phyloP scores from a whole-genome alignment of 2,888 invertebrate genomes.

The Lepidochrysops patricia region DNA sequence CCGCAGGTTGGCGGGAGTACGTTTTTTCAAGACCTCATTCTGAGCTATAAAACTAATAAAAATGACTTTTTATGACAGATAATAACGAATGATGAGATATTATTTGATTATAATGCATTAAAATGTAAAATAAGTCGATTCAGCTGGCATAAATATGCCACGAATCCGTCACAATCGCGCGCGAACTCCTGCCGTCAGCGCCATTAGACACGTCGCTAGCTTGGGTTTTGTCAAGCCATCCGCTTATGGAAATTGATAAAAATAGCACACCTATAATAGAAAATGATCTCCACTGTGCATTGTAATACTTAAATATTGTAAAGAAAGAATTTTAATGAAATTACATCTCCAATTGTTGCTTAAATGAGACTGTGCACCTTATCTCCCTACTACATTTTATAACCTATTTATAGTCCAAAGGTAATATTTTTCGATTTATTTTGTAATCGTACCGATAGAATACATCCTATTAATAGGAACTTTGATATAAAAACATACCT shows the following conservation, averaged over 20 bases:
- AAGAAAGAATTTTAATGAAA: constrained; percentile 14
- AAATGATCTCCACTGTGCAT: constrained; percentile 31
- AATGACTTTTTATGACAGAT: constrained; percentile 31
- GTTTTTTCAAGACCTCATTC: constrained; percentile 49
- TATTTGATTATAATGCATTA: constrained; percentile 33
- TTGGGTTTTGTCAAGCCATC: constrained; percentile 64
- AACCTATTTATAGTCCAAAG: constrained; percentile 57
- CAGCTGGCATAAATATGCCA: constrained; percentile 70
- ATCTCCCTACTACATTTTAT: constrained; percentile 64
- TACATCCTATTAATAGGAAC: constrained; percentile 33
- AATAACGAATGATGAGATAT: constrained; percentile 38
- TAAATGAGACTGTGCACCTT: constrained; percentile 60
- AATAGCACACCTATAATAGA: constrained; percentile 50
- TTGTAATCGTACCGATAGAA: constrained; percentile 24
- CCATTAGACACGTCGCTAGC: constrained; percentile 75
- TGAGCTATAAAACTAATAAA: constrained; percentile 29
- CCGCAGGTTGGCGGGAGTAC: constrained; percentile 68
- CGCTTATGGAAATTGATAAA: constrained; percentile 69
- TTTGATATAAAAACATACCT: constrained; percentile 49
- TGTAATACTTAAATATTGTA: constrained; percentile 10
- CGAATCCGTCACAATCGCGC: constrained; percentile 74
- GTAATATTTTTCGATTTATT: constrained; percentile 26
- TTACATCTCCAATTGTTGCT: constrained; percentile 41
- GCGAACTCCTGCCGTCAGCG: constrained; percentile 72
- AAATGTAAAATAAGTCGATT: constrained; percentile 43